A percentile compares a stretch with the other conserved stretches of the same genome.
phyloP scores from a whole-genome alignment of 2,797 vertebrate species.

The Channallabes apus region DNA sequence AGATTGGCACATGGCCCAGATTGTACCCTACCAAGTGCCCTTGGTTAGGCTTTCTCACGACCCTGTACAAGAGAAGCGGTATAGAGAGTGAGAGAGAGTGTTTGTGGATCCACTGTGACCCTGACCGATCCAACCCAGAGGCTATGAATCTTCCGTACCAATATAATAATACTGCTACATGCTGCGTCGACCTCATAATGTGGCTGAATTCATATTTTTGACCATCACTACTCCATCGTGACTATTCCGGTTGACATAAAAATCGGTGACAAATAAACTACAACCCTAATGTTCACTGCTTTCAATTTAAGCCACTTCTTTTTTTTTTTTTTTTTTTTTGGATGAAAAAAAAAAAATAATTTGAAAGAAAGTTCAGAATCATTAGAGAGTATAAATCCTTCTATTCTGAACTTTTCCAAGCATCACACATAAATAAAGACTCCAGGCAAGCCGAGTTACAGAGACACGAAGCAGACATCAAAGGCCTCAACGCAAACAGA shows the following conservation, averaged over 20 bases:
- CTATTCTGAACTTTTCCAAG: conserved; percentile 55
- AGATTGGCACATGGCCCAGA: no score
- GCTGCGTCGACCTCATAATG: background rate
- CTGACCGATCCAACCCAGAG: background rate
- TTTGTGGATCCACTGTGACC: background rate
- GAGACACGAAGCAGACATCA: conserved; percentile 40
- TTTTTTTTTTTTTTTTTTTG: background rate
- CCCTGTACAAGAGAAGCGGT: no score
- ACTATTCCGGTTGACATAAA: no score
- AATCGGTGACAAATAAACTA: background rate
- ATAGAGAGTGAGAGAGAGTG: background rate
- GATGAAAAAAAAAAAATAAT: background rate
- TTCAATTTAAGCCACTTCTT: background rate
- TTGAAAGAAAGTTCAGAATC: background rate
- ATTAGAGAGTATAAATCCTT: conserved; percentile 10
- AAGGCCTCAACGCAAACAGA: conserved; percentile 39
- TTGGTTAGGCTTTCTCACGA: no score
- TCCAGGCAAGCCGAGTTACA: conserved; percentile 45
- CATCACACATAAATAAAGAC: conserved; percentile 6
- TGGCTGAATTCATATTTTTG: background rate
- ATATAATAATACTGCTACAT: background rate
- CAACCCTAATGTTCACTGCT: background rate
- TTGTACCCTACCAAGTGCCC: no score
- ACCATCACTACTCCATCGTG: background rate
- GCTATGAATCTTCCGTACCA: background rate